phyloP scores from a whole-genome alignment of 1,140 invertebrate genomes.

The Drosophila lacteicornis region DNA sequence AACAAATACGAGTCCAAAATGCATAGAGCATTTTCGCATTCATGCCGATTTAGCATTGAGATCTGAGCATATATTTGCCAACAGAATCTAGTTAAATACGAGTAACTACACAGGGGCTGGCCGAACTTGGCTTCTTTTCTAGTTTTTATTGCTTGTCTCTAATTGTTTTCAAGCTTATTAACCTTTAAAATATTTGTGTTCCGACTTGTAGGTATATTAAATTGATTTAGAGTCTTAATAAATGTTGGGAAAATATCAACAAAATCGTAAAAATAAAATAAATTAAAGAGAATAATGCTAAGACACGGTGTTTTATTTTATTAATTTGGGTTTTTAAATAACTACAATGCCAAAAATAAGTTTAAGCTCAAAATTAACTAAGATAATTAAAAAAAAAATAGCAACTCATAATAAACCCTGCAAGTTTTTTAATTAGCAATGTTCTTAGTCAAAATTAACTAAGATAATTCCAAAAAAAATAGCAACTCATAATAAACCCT shows the following conservation, averaged over 20 bases:
- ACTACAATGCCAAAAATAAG: too few species aligned
- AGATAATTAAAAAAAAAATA: too few species aligned
- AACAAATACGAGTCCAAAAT: conserved; percentile 24
- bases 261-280: background rate
- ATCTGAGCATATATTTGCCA: conserved; percentile 33
- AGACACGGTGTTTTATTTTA: too few species aligned
- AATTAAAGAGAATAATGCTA: too few species aligned
- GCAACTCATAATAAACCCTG: too few species aligned
- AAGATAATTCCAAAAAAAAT: background rate
- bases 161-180: background rate
- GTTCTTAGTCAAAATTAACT: background rate
- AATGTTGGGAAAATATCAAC: background rate
- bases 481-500: background rate
- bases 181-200: background rate
- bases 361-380: too few species aligned
- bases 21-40: conserved; percentile 11
- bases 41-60: conserved; percentile 30
- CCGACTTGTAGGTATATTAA: background rate
- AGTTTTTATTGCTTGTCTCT: background rate
- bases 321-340: background rate
- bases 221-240: background rate
- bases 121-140: background rate
- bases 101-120: background rate
- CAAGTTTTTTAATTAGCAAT: too few species aligned
- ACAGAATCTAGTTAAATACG: conserved; percentile 5